Conservation (phyloP, 2,797 vertebrate genomes). For the Acrocephalus scirpaceus region DNA sequence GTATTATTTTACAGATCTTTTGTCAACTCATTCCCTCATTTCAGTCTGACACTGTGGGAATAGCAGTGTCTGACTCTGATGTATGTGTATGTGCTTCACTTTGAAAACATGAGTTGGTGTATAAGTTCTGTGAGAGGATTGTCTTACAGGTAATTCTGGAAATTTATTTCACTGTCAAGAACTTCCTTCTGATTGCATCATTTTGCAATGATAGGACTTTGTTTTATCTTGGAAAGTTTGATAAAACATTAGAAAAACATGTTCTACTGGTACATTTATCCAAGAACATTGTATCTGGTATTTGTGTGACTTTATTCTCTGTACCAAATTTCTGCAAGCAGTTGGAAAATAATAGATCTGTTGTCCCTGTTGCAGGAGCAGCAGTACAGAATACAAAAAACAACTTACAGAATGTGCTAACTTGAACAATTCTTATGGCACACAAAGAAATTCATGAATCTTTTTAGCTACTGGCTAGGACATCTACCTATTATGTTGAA, state of each 20-base stretch:
- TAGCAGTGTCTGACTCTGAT: neutral
- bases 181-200: neutral
- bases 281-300: neutral
- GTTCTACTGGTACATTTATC: neutral
- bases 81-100: neutral
- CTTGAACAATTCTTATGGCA: neutral
- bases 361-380: neutral
- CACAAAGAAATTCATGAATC: neutral
- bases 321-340: conserved; percentile 3
- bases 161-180: neutral
- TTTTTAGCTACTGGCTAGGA: neutral
- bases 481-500: neutral
- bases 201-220: neutral
- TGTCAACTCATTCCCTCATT: neutral
- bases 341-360: conserved; percentile 3
- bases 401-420: conserved; percentile 29
- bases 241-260: neutral
- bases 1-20: neutral
- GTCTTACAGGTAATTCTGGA: neutral
- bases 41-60: neutral
- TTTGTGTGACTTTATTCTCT: neutral
- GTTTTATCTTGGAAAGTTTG: neutral
- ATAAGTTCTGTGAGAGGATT: neutral
- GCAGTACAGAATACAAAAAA: neutral
- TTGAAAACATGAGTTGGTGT: neutral